Base-by-base conservation (phyloP, 2,888 invertebrate genomes). In the Dorcus parallelipipedus region DNA sequence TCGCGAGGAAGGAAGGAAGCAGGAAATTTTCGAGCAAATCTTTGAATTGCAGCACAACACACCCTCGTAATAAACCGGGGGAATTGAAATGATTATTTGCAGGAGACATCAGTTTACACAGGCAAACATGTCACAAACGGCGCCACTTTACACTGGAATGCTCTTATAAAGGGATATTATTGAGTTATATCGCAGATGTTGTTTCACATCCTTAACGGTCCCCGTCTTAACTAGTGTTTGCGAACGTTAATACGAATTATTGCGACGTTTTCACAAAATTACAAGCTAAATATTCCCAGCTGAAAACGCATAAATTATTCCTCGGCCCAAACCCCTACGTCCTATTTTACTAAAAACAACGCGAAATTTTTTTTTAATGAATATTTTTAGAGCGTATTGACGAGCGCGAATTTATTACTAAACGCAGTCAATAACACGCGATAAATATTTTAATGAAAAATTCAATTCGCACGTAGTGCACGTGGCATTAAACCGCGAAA, bases 91-190 rank as follows among this genome's bases (percentile, higher is more conserved):
- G 45, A 45, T 45, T 45, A 45, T 45, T 45, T 45, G 45, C 23
- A 45, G 45, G 45, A 45, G 45, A 45, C 45, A 45, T 45, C 45
- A 45, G 45, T 45, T 45, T 45, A 45, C 45, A 45, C 45, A 45
- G 23, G 23, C 45, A 45, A 45, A 45, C 45, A 45, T 45, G 45
- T 45, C 45, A 45, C 45, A 70, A 70, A 68, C 68, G 71, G 68
- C 68, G 69, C 70, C 71, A 69, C 68, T 69, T 67, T 69, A 71
- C 70, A 71, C 68, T 66, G 68, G 69, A 72, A 70, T 71, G 71
- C 71, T 69, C 70, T 71, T 68, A 71, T 69, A 69, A 69, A 70
- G 71, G 70, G 68, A 62, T 60, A 64, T 67, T 70, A 69, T 70
- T 70, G 68, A 72, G 69, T 71, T 71, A 69, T 69, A 67, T 66